phyloP scores from a whole-genome alignment of 2,113 vertebrate species.

The Lethenteron camtschaticum region DNA sequence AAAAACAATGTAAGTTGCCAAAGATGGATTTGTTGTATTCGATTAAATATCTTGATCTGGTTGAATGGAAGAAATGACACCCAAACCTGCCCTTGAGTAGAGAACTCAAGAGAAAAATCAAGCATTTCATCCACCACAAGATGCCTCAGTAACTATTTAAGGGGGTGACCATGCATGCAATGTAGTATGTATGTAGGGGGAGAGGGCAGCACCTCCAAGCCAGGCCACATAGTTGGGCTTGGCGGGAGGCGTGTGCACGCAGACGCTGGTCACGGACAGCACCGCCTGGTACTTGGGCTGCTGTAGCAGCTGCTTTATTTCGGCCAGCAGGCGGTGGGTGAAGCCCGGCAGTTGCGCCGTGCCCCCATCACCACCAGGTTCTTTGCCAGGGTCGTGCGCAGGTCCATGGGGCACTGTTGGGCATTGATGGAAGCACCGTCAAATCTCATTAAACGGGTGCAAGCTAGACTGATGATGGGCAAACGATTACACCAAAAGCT shows the following conservation, averaged over 20 bases:
- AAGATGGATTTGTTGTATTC: too few species aligned
- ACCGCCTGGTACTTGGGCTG: conserved; percentile 61
- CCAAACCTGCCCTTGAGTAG: too few species aligned
- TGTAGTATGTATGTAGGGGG: too few species aligned
- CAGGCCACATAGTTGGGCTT: conserved; percentile 88
- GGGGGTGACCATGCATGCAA: too few species aligned
- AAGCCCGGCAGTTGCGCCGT: conserved; percentile 83
- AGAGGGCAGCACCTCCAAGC: conserved; percentile 52
- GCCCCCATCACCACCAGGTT: conserved; percentile 75
- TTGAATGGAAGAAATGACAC: too few species aligned
- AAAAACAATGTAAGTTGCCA: too few species aligned
- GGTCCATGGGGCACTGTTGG: conserved; percentile 70
- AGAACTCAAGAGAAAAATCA: background rate
- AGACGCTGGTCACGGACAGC: conserved; percentile 61
- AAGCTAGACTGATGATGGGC: too few species aligned
- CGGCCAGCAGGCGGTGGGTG: conserved; percentile 65
- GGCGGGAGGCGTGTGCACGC: conserved; percentile 65
- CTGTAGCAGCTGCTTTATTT: conserved; percentile 67
- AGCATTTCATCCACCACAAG: background rate
- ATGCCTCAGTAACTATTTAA: background rate
- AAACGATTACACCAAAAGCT: too few species aligned
- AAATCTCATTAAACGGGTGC: too few species aligned
- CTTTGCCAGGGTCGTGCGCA: conserved; percentile 72
- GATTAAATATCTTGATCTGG: too few species aligned
- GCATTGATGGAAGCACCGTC: background rate